Evolutionary conservation across 2,113 vertebrate genomes (phyloP).

Genomic region (Myodes glareolus): DNA sequence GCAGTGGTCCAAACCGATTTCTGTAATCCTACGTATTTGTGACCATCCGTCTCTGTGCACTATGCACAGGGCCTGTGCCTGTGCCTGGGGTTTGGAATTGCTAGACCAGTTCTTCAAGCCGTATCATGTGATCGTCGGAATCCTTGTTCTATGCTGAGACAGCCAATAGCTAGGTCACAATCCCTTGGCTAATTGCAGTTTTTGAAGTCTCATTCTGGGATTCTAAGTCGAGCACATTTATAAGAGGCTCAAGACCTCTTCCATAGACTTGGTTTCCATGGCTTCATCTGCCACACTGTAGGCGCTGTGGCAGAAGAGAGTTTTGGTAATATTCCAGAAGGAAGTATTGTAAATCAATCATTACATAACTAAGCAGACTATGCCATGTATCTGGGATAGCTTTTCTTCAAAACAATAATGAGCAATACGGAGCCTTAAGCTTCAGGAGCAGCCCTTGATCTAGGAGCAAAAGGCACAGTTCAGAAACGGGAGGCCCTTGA

Average conservation of each 20-base stretch:
- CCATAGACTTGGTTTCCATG: background rate
- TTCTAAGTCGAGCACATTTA: background rate
- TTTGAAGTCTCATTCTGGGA: background rate
- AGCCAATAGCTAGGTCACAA: background rate
- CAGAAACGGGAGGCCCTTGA: background rate
- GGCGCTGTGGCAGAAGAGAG: background rate
- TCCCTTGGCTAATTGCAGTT: background rate
- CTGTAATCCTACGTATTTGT: background rate
- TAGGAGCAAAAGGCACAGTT: background rate
- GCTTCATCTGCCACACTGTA: background rate
- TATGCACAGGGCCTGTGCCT: background rate
- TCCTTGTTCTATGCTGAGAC: background rate
- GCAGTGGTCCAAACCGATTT: background rate
- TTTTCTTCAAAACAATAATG: background rate
- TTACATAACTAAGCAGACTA: background rate
- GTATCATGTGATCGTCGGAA: background rate
- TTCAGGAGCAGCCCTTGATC: background rate
- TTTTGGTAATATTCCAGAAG: background rate
- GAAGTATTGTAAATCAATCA: background rate
- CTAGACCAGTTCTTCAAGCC: background rate
- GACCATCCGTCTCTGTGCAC: accelerated
- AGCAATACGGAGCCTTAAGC: background rate
- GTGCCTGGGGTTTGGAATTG: background rate
- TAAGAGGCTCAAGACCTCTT: background rate
- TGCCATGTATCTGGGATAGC: background rate